Evolutionary conservation across 2,888 invertebrate genomes (phyloP), one percentile per base, ranked within the genome.

Genomic region (Allygus modestus): DNA sequence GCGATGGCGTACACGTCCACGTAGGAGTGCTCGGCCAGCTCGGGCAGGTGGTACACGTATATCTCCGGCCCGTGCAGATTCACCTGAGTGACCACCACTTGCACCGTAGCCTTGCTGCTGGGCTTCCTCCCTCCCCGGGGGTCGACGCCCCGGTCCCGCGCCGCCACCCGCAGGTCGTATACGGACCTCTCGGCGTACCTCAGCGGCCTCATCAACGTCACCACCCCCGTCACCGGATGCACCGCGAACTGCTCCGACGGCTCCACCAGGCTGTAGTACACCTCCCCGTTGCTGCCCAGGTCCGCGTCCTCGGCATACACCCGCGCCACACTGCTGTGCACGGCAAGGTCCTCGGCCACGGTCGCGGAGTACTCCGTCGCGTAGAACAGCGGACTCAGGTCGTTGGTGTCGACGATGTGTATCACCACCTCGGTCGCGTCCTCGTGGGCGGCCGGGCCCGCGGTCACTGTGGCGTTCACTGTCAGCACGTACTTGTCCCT

Each of bases 291-390:
- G 88, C 97, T 92, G 0, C 98, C 99, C 61, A 97, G 92, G 90
- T 99, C 99, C 2, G 99, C 98, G 91, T 99, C 99, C 89, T 97
- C 97, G 0, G 98, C 99, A 61, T 94, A 92, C 82, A 97, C 96
- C 89, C 93, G 93, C 43, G 95, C 91, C 85, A 98, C 93, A 90
- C 95, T 96, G 85, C 94, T 93, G 91, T 98, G 97, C 85, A 97
- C 91, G n/a, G 96, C 94, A 84, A 95, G 94, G 90, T 98, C 97
- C 90, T 98, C 98, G 31, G 95, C 94, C 69, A 98, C 94, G 20
- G 93, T 93, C 54, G 94, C 95, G 89, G 95, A 95, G 91, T 98
- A 98, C 87, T 95, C 95, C 81, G 95, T 95, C 37, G 96, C 96
- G 90, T 96, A 96, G 92, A 99, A 99, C 58, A 99, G 92, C 58